Evolutionary conservation across 2,113 vertebrate species (phyloP).

Genomic region (Chaetodon auriga): DNA sequence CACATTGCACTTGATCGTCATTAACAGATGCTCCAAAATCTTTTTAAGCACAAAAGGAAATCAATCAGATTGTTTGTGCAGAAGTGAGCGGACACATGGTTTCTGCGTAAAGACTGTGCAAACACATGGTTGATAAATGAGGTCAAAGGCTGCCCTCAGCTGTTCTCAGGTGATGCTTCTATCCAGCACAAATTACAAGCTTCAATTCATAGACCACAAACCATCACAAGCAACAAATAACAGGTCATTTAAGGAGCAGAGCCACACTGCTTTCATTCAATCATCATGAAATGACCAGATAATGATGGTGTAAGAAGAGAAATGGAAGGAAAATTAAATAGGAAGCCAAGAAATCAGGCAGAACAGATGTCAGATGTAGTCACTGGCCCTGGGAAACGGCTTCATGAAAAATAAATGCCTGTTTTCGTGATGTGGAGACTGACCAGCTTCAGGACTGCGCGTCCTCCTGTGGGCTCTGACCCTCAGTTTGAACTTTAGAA

Average conservation of each 20-base stretch:
- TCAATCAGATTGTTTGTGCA: background rate
- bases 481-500: background rate
- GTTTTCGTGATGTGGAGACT: constrained; percentile 1
- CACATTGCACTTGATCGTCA: background rate
- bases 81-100: background rate
- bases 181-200: constrained; percentile 3
- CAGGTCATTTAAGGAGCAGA: background rate
- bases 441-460: background rate
- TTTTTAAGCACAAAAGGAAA: background rate
- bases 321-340: background rate
- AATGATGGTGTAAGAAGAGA: background rate
- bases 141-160: background rate
- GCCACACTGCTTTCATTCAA: background rate
- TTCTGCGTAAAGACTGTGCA: background rate
- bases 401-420: constrained; percentile 8
- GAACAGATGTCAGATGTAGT: background rate
- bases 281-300: background rate
- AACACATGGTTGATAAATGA: background rate
- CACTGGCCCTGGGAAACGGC: background rate
- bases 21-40: background rate
- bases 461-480: constrained; percentile 17
- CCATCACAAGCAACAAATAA: background rate
- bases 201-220: background rate
- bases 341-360: background rate
- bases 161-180: background rate